Conservation (phyloP, 2,113 vertebrate species). For the Scophthalmus maximus region DNA sequence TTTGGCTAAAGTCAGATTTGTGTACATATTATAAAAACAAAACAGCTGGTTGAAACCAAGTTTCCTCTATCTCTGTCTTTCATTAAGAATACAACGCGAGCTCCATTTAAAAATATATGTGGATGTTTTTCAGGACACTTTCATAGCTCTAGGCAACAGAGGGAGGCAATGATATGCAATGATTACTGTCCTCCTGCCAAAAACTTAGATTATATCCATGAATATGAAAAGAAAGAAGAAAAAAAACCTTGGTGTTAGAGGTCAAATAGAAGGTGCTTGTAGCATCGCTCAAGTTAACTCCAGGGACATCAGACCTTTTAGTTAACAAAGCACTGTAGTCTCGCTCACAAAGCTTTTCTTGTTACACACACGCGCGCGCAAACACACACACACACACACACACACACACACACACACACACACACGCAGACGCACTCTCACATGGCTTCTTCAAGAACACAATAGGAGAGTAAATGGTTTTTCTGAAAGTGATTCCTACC, state of each 20-base stretch:
- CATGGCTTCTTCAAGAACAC: constrained; percentile 76
- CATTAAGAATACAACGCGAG: background rate
- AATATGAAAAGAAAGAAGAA: background rate
- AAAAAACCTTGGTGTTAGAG: constrained; percentile 37
- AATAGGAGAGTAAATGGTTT: constrained; percentile 85
- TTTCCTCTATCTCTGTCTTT: background rate
- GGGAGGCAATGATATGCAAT: constrained; percentile 9
- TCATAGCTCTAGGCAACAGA: background rate
- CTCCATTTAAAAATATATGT: constrained; percentile 10
- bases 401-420: constrained; percentile 46
- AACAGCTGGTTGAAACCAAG: background rate
- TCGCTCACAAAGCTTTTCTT: constrained; percentile 71
- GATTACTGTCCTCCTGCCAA: constrained; percentile 15
- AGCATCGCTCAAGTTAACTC: constrained; percentile 64
- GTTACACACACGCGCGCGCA: constrained; percentile 42
- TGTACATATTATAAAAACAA: constrained; percentile 1
- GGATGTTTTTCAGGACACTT: background rate
- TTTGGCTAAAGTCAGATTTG: background rate
- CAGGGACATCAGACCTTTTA: constrained; percentile 63
- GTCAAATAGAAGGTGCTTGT: constrained; percentile 66
- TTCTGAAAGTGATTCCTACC: constrained; percentile 84
- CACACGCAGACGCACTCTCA: constrained; percentile 42
- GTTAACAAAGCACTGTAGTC: constrained; percentile 73
- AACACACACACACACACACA: constrained; percentile 31
- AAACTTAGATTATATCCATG: background rate